Conservation (phyloP, 2,888 invertebrate genomes). For the Tipula vernalis region DNA sequence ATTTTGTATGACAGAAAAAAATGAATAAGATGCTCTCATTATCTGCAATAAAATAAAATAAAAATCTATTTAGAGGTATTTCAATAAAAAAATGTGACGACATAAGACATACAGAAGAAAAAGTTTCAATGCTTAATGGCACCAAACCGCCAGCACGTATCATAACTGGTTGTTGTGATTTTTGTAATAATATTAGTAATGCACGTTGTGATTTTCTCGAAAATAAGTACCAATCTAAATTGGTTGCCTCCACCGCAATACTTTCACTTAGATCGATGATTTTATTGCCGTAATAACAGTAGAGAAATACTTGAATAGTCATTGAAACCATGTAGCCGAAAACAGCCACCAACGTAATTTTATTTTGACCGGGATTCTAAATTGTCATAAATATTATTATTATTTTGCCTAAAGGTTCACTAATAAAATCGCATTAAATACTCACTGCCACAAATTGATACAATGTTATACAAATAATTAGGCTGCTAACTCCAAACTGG, state of each 20-base stretch:
- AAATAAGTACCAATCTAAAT: not conserved
- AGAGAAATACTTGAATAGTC: not conserved
- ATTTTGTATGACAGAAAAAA: constrained; percentile 6
- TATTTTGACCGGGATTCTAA: not conserved
- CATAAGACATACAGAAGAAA: constrained; percentile 5
- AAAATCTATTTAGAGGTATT: not conserved
- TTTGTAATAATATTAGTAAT: not conserved
- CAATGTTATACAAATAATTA: not conserved
- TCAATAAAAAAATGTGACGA: not conserved
- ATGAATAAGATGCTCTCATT: constrained; percentile 7
- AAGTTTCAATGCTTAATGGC: constrained; percentile 1
- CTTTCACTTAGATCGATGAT: not conserved
- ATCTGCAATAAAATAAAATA: not conserved
- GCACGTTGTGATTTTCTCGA: not conserved
- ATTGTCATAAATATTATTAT: not conserved
- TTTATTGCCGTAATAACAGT: not conserved
- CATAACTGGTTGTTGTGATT: not conserved
- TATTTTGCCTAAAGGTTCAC: not conserved
- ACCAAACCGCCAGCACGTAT: constrained; percentile 6
- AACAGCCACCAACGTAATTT: not conserved
- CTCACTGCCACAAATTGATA: not conserved
- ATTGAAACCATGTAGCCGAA: not conserved
- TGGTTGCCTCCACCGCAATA: not conserved
- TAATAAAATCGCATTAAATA: not conserved
- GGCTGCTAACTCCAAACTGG: not conserved